Base-by-base conservation (phyloP, 1,140 invertebrate genomes). In the Battus philenor region DNA sequence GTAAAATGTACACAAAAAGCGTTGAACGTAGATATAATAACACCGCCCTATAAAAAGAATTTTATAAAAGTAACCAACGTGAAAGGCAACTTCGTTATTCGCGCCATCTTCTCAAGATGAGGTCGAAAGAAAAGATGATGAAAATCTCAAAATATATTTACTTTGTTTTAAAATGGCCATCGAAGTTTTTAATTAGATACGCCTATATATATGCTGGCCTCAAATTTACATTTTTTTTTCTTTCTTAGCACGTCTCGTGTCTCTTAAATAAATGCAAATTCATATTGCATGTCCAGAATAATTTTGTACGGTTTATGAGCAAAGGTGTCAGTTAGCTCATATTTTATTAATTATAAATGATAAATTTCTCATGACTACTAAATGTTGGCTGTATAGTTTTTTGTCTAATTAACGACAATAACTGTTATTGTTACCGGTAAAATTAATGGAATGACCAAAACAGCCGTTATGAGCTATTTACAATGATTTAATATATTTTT, bases 211-310 rank as follows among this genome's bases (percentile, higher is more conserved):
- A 12, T 15, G 10, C 6, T 39, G 36, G 26, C 36, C 36, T 39
- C 36, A 38, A 38, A 15, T 24, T 22, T 36, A 12, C 0, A 22
- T 24, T 8, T 39, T 39, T 38, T 38, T 32, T 9, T 34, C 10
- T 34, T 13, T 26, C 20, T 26, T 26, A 20, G 12, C 36, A 26
- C 36, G 36, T 39, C 13, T 26, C 22, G 22, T 39, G 36, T 39
- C 20, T 36, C 22, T 7, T 29, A 41, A 41, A 41, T 41, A 29
- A 15, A 41, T 41, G 26, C 9, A 41, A 41, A 41, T 41, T 38
- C 29, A 8, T 16, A 10, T 41, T 29, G 38, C 38, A 41, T 41
- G 38, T 29, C 38, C 29, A 15, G 38, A 41, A 33, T 33, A 33
- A 33, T 33, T 33, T 33, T 33, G 32, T 18, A 41, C 24, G 38